phyloP scores from a whole-genome alignment of 2,113 vertebrate genomes.

The Diphyllodes magnificus region DNA sequence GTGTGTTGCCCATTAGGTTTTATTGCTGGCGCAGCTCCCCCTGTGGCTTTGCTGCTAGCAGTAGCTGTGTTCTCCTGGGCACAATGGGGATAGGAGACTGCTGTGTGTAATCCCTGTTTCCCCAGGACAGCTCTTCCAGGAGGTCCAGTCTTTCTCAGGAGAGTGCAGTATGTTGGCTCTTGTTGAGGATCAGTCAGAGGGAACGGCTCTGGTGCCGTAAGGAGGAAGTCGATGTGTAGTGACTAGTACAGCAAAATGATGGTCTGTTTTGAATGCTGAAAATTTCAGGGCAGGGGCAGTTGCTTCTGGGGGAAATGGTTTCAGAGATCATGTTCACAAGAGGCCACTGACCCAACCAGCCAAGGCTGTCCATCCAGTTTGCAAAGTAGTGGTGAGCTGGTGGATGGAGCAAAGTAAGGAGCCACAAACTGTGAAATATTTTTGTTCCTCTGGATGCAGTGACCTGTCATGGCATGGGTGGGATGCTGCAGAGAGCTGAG shows the following conservation, averaged over 20 bases:
- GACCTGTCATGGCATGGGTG: not conserved
- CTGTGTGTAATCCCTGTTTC: not conserved
- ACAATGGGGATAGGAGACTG: not conserved
- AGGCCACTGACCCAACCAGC: not conserved
- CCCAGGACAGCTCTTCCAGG: not conserved
- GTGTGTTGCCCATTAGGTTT: not conserved
- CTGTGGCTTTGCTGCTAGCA: not conserved
- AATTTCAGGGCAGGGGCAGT: not conserved
- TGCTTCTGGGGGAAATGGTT: not conserved
- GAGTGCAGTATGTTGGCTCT: not conserved
- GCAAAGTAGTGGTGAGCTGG: not conserved
- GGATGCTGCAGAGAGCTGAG: not conserved
- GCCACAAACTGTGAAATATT: not conserved
- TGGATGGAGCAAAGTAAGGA: not conserved
- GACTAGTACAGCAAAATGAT: not conserved
- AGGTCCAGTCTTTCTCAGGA: rapidly evolving
- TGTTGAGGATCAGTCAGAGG: not conserved
- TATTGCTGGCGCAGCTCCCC: not conserved
- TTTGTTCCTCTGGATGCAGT: not conserved
- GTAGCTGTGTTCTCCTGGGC: not conserved
- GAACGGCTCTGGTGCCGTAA: not conserved
- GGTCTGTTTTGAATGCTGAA: not conserved
- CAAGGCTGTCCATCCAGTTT: not conserved
- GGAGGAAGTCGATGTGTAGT: not conserved
- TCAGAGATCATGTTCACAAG: not conserved